These are phyloP conservation scores for Sinodicranocentrus sp. DNA, from an alignment of 2,888 invertebrate genomes.

Conservation along the genomic window DNA sequence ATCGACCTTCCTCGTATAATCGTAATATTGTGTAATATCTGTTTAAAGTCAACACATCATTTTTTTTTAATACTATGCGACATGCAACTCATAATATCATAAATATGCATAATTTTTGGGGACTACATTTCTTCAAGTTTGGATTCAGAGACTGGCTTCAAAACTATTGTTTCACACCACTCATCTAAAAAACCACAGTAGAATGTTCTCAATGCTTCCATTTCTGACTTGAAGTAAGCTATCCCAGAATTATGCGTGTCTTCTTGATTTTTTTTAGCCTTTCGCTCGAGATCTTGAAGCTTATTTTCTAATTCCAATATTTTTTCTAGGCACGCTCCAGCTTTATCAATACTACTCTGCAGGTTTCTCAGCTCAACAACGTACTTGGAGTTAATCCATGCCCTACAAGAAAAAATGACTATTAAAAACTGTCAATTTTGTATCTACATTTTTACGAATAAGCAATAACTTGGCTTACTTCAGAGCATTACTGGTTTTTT, in stretches of 20 bases:
- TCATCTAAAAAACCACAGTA: conserved; percentile 60
- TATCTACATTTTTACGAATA: no score
- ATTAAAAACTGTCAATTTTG: conserved; percentile 4
- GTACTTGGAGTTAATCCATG: conserved; percentile 60
- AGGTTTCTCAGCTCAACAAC: conserved; percentile 51
- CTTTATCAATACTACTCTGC: conserved; percentile 65
- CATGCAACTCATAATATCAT: no score
- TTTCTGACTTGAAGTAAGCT: conserved; percentile 58
- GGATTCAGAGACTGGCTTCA: conserved; percentile 63
- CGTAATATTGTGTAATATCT: conserved; percentile 66
- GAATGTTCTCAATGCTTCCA: conserved; percentile 53
- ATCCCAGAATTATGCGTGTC: conserved; percentile 25
- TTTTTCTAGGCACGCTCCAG: conserved; percentile 56
- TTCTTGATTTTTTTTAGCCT: conserved; percentile 22
- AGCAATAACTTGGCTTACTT: conserved; percentile 57
- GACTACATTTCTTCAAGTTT: conserved; percentile 70
- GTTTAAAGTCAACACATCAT: conserved; percentile 2
- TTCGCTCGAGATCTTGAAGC: conserved; percentile 60
- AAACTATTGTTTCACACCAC: conserved; percentile 66
- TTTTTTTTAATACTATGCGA: no score
- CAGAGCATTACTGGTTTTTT: conserved; percentile 63
- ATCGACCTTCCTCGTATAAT: conserved; percentile 63
- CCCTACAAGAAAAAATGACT: conserved; percentile 32
- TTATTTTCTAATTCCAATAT: conserved; percentile 61
- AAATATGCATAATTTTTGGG: no score